Evolutionary conservation across 2,797 vertebrate genomes (phyloP), one percentile per base, ranked within the genome.

Genomic region (Myripristis murdjan): DNA sequence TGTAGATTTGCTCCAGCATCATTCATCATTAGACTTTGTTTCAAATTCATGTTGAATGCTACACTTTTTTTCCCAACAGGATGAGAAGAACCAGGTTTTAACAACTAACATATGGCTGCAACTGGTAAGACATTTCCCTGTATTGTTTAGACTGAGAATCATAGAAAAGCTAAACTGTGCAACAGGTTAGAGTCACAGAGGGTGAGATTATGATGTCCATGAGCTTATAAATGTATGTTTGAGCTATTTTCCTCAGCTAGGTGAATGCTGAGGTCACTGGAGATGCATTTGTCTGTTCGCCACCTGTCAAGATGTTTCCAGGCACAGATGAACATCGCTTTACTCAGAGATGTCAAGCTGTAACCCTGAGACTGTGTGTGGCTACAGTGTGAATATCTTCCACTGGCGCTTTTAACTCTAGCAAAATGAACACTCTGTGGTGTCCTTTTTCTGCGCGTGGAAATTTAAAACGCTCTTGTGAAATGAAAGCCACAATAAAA

Each of bases 21-120:
- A 44, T 16, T 15, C 41, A 44, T 16, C 15, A 44, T 44, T 8
- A 16, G 41, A 44, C 20, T 41, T 41, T 15, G 6, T 43, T 26
- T 22, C 16, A 4, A 23, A 35, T 20, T 20, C 5, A 33, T 7
- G 5, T 59, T 69, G 12, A 51, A 0, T 12, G 8, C 6, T 44
- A 52, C 20, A 14, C 8, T 52, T 60, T 83, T 64, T 69, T 26
- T 41, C 14, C 37, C 65, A 14, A 51, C 87, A 99, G 98, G 97
- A 99, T 93, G 98, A 99, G 93, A 99, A 98, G 90, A 99, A 98
- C 81, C 98, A 99, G 90, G 95, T 98, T 77, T 89, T 99, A 86
- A 99, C 97, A 28, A 97, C 97, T 61, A 99, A 98, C 83, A 95
- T 98, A 72, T 99, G 97, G 98, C 93, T 99, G 6, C 95, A 96